Evolutionary conservation across 2,888 invertebrate genomes (phyloP), one percentile per base, ranked within the genome.

Genomic region (Uropetala carovei): DNA sequence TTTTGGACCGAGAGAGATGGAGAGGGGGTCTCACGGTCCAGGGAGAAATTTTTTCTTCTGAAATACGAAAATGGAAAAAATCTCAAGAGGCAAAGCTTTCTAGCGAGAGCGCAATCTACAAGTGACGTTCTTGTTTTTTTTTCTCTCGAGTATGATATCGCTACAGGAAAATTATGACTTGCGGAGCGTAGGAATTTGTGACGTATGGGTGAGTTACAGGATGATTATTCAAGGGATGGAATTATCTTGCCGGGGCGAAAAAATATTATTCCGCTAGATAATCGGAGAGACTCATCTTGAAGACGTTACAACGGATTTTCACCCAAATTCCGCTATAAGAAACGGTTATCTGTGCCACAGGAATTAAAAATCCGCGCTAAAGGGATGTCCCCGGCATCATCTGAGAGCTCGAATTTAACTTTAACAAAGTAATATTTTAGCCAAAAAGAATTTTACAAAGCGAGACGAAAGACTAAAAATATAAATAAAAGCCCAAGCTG

Each of bases 101-200:
- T 10, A 83, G 83, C 57, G 59, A 89, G 64, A 64, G 83, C 56
- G 89, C 43, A 89, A 89, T 89, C 89, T 89, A 64, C 89, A 68
- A 89, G 89, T 60, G 89, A 89, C 30, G 89, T 64, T 89, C 89
- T 89, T 43, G 30, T 30, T 27, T 64, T 16, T 86, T 59, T 30
- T 27, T 64, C 3, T 86, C 59, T 59, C 30, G 30, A 27, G 86
- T 60, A 60, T 59, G 30, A 60, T 27, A 64, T 60, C 64, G 89
- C 64, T 14, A 43, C 64, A 64, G 43, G 56, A 43, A 89, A 89
- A 89, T 89, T 89, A 68, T 56, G 59, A 89, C 64, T 75, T 64
- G 64, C 89, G 60, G 64, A 43, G 22, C 8, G 89, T 64, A 57
- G n/a, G 83, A 58, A 60, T 75, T 56, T n/a, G 60, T 64, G 89